Percentiles rank a stretch among this genome's conserved stretches.
Evolutionary conservation across 2,797 vertebrate species (phyloP).

Genomic region (Spheniscus humboldti): DNA sequence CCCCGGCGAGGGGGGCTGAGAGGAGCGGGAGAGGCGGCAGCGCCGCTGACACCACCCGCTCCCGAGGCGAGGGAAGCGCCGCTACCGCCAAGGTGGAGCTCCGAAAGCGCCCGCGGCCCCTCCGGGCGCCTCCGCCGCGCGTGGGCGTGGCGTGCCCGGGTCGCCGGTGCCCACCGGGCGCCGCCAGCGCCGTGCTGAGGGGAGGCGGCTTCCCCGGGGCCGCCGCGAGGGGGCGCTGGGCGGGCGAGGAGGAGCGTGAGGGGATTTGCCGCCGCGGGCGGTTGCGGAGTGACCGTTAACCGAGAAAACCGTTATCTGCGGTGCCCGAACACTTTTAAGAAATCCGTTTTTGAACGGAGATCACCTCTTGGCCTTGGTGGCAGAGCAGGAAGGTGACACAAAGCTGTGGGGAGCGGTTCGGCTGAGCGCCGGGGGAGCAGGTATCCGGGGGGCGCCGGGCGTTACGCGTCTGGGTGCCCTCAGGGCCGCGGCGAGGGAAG

Average conservation of each 20-base stretch:
- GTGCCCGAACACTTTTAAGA: not conserved
- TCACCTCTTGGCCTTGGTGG: not conserved
- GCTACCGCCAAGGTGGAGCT: not conserved
- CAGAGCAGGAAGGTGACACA: not conserved
- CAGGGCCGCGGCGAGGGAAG: not conserved
- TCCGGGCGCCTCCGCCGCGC: not conserved
- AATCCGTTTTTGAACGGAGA: not conserved
- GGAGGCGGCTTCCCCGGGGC: not conserved
- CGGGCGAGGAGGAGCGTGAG: not conserved
- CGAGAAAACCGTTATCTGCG: not conserved
- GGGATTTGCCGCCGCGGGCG: not conserved
- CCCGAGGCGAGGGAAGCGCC: not conserved
- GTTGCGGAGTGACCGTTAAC: not conserved
- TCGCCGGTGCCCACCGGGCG: not conserved
- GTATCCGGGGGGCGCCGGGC: not conserved
- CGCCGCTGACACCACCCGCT: fast-evolving
- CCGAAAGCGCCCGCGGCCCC: not conserved
- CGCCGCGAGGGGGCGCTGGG: not conserved
- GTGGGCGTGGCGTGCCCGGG: not conserved
- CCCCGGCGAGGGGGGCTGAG: not conserved
- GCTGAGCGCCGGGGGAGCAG: constrained; percentile 18
- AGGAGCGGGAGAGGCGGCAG: too few relatives aligned
- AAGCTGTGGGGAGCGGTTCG: not conserved
- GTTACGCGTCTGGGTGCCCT: not conserved
- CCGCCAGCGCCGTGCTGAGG: not conserved